phyloP scores from a whole-genome alignment of 1,140 invertebrate species.

The Lasaia peninsularis region DNA sequence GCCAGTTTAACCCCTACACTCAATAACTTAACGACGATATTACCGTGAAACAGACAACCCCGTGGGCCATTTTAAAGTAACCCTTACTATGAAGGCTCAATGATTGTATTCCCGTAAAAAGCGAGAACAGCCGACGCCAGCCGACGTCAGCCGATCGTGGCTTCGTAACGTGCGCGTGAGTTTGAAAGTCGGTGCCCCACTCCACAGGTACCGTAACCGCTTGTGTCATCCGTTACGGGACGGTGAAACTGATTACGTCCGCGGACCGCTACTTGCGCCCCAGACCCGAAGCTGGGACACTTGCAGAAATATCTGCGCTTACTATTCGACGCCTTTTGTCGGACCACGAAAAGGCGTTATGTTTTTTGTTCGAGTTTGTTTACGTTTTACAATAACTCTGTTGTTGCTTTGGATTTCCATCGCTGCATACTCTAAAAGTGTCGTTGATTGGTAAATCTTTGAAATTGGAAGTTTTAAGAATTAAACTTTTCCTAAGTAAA shows the following conservation, averaged over 20 bases:
- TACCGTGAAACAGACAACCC: too few species aligned
- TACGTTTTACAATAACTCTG: too few species aligned
- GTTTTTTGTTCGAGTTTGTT: too few species aligned
- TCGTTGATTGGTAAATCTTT: too few species aligned
- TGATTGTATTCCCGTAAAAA: neutral
- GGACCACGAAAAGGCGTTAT: too few species aligned
- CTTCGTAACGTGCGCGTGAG: conserved; percentile 1
- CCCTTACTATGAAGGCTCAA: neutral
- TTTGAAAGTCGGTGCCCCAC: conserved; percentile 12
- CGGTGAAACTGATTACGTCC: conserved; percentile 13
- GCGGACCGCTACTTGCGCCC: conserved; percentile 1
- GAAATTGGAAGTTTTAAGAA: too few species aligned
- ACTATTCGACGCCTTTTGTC: too few species aligned
- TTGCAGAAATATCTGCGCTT: neutral
- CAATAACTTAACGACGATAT: too few species aligned
- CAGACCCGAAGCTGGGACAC: neutral
- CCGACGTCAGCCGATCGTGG: conserved; percentile 6
- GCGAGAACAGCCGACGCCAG: neutral
- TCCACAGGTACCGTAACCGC: conserved; percentile 8
- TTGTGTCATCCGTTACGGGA: conserved; percentile 14
- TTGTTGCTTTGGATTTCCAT: too few species aligned
- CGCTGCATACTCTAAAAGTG: too few species aligned
- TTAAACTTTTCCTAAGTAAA: too few species aligned
- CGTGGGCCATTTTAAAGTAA: neutral
- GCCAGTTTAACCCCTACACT: too few species aligned